Conservation (phyloP, 1,140 invertebrate genomes). For the Ceratina japonica region DNA sequence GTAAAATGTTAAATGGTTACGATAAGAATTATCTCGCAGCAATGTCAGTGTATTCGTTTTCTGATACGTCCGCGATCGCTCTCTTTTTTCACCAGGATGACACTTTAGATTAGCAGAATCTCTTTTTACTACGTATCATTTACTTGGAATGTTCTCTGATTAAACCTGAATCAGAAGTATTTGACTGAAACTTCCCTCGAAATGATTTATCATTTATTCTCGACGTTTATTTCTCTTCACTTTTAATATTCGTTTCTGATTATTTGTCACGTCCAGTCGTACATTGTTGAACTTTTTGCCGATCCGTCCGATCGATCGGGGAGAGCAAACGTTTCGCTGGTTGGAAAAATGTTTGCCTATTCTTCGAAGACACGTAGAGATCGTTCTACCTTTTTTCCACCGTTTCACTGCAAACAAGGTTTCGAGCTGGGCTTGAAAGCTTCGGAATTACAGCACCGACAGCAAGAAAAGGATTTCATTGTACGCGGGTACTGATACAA, state of each 20-base stretch:
- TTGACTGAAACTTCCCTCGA: too few species aligned
- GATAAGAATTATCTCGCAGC: neutral
- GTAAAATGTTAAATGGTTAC: neutral
- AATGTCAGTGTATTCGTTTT: neutral
- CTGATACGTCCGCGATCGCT: too few species aligned
- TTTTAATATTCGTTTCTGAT: too few species aligned
- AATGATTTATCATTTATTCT: too few species aligned
- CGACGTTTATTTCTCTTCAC: too few species aligned
- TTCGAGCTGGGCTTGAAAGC: neutral
- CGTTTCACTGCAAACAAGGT: neutral
- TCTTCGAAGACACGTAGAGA: neutral
- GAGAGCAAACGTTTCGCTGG: too few species aligned
- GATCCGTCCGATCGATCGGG: too few species aligned
- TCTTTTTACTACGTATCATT: neutral
- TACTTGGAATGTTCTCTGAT: neutral
- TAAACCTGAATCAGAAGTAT: too few species aligned
- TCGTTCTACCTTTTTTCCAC: neutral
- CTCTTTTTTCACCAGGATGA: neutral
- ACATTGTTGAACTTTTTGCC: too few species aligned
- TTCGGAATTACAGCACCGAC: neutral
- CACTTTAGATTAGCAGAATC: neutral
- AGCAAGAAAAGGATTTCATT: constrained; percentile 15
- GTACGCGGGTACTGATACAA: neutral
- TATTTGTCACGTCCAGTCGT: too few species aligned
- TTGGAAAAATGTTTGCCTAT: neutral